Base-by-base conservation (phyloP, 2,888 invertebrate species). In the Itoplectis maculator region DNA sequence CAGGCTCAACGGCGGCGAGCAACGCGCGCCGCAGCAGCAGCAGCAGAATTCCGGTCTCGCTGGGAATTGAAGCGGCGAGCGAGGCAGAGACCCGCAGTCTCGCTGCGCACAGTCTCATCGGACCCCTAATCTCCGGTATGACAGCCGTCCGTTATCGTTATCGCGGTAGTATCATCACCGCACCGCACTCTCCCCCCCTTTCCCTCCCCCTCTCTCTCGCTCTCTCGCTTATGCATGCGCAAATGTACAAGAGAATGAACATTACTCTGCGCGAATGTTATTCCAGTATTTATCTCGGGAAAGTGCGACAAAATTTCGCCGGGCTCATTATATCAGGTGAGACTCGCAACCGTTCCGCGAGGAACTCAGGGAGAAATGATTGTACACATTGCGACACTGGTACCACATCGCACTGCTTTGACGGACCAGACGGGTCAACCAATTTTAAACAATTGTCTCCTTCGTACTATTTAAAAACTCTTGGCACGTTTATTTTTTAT, bases 101-200 rank as follows among this genome's bases (percentile, higher is more conserved):
- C 40, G 18, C 56, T 29, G 40, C 15, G 29, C 15, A 59, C 70
- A 65, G 40, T 54, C 51, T 72, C 79, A 72, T 72, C 75, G 72
- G 49, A 51, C 49, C 70, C 68, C 66, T 82, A 82, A 82, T 82
- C 82, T 79, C 75, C 79, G 72, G 72, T 79, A 79, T 79, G 79
- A 82, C 79, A 72, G 66, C 66, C 75, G 65, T 75, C 72, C 68
- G 82, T 76, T 82, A 76, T 79, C 82, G 76, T 79, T 79, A 82
- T 79, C 82, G 54, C 20, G 61, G 49, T 65, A 66, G 42, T 65
- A 79, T 70, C 78, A 74, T 70, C 63, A 49, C 68, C 49, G 56
- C 47, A 47, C 40, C 37, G n/a, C 45, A n/a, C n/a, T n/a, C n/a
- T n/a, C n/a, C n/a, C n/a, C n/a, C n/a, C n/a, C n/a, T n/a, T n/a